Conservation (phyloP, 2,888 invertebrate genomes). For the Leucania comma region DNA sequence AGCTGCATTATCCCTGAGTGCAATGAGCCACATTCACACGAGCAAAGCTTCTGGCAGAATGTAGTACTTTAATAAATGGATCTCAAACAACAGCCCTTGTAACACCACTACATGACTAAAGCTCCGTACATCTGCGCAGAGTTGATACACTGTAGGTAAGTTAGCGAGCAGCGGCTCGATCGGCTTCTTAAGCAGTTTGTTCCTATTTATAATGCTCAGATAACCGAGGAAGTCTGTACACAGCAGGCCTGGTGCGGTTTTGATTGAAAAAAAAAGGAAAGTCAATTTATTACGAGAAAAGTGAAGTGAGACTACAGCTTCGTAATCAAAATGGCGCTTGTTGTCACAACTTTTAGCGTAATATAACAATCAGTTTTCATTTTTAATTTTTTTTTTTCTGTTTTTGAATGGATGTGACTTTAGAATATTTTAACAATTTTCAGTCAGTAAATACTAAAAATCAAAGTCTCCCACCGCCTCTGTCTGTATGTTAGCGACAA, state of each 20-base stretch:
- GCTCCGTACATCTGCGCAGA: conserved; percentile 44
- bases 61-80: neutral
- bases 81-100: neutral
- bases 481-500: too few relatives aligned
- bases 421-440: too few relatives aligned
- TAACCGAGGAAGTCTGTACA: conserved; percentile 10
- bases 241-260: neutral
- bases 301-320: neutral
- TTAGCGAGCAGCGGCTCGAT: conserved; percentile 46
- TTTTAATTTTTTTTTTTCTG: too few relatives aligned
- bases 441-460: too few relatives aligned
- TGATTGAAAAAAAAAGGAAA: neutral
- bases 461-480: too few relatives aligned
- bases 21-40: too few relatives aligned
- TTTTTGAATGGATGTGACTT: too few relatives aligned
- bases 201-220: conserved; percentile 65
- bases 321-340: neutral
- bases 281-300: neutral
- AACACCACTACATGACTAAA: conserved; percentile 47
- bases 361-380: too few relatives aligned
- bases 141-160: conserved; percentile 51
- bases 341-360: neutral
- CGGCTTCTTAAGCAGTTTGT: conserved; percentile 63
- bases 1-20: too few relatives aligned
- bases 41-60: too few relatives aligned